Percentiles rank a stretch among this genome's conserved stretches.
These are phyloP conservation scores for Paramormyrops hopkinsi DNA, from an alignment of 2,797 vertebrate genomes.

Conservation along the genomic window DNA sequence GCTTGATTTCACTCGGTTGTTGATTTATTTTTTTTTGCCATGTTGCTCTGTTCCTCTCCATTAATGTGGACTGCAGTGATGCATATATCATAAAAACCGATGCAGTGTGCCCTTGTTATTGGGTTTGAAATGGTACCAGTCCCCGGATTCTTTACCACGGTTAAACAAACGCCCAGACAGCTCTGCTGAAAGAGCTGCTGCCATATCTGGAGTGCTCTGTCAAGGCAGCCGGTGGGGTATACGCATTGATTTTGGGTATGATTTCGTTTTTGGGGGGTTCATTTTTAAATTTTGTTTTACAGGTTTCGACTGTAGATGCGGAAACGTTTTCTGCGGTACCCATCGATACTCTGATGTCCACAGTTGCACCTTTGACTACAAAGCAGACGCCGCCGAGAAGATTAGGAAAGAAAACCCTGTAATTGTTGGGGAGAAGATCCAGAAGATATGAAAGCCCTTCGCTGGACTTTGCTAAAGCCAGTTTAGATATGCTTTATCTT, in stretches of 20 bases:
- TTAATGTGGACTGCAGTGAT: neutral
- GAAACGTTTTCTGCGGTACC: slow-evolving; percentile 73
- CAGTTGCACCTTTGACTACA: slow-evolving; percentile 83
- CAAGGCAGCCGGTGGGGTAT: neutral
- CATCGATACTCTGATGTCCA: slow-evolving; percentile 84
- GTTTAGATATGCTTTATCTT: slow-evolving; percentile 54
- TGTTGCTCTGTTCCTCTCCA: neutral
- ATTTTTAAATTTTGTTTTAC: slow-evolving; percentile 28
- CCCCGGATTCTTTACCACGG: neutral
- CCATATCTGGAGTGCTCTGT: neutral
- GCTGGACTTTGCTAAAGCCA: slow-evolving; percentile 48
- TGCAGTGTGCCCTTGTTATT: neutral
- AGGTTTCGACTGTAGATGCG: slow-evolving; percentile 83
- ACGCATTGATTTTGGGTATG: slow-evolving; percentile 7
- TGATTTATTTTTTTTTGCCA: neutral
- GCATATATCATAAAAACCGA: neutral
- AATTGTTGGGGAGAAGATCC: slow-evolving; percentile 80
- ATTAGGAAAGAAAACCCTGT: slow-evolving; percentile 88
- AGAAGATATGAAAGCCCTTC: slow-evolving; percentile 71
- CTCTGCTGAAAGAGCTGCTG: neutral
- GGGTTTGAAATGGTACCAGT: neutral
- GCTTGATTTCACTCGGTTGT: neutral
- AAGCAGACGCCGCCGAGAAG: slow-evolving; percentile 80
- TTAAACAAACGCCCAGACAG: neutral
- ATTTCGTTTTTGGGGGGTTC: neutral